Conservation (phyloP, 37 sponge, comb jelly and placozoan species). For the Halisarca cf. caerulea region DNA sequence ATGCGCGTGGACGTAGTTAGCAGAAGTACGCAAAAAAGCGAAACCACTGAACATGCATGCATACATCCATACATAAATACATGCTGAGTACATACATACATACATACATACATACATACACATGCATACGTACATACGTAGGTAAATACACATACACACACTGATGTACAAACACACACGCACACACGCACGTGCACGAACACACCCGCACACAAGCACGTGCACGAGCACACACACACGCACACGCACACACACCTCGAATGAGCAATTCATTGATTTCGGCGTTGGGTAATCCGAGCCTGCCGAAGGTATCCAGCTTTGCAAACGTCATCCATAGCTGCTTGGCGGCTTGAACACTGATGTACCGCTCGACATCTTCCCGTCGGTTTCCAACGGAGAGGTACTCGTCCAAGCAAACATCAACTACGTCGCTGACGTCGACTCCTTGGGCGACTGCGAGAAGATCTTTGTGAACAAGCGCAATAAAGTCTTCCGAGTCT, state of each 20-base stretch:
- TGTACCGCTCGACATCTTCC: neutral
- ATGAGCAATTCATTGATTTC: slow-evolving; percentile 7
- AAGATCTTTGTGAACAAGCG: neutral
- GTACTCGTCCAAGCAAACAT: neutral
- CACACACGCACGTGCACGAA: no score
- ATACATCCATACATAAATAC: no score
- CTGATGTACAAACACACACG: no score
- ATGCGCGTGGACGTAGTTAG: no score
- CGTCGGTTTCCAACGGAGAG: neutral
- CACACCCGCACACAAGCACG: neutral
- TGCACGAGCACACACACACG: neutral
- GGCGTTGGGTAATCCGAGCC: neutral
- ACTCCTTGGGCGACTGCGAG: neutral
- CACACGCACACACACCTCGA: neutral
- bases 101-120: no score
- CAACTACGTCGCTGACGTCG: neutral
- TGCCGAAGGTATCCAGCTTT: slow-evolving; percentile 2
- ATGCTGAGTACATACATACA: no score
- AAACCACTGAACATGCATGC: no score
- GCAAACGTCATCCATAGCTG: slow-evolving; percentile 9
- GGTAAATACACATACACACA: no score
- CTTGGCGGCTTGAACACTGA: neutral
- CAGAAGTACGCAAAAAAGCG: no score
- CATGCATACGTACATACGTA: no score
- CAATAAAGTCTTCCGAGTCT: neutral